These are phyloP conservation scores for Dichetophora obliterata DNA, from an alignment of 2,888 invertebrate genomes.

Conservation along the genomic window DNA sequence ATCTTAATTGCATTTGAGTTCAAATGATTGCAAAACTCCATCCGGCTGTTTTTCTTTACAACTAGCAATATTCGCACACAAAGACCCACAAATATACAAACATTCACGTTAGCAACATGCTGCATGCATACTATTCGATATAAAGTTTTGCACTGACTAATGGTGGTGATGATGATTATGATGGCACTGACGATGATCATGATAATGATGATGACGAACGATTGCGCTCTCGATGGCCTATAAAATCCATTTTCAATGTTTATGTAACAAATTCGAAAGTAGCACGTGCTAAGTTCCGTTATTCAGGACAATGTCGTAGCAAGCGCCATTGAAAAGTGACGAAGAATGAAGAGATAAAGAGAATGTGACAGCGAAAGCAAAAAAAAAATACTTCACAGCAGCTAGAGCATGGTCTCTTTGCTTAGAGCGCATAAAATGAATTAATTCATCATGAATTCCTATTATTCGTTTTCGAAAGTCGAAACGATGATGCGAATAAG, in stretches of 20 bases:
- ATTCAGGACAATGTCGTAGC: conserved; percentile 42
- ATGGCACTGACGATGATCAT: too few species aligned
- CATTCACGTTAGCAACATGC: not conserved
- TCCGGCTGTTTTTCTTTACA: too few species aligned
- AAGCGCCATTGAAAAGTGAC: not conserved
- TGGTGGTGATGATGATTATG: not conserved
- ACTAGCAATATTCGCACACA: not conserved
- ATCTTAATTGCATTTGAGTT: too few species aligned
- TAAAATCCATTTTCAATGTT: conserved; percentile 34
- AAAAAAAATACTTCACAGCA: not conserved
- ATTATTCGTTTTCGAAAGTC: not conserved
- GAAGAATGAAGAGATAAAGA: not conserved
- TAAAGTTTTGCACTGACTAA: too few species aligned
- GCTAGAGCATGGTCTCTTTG: not conserved
- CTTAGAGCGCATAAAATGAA: not conserved
- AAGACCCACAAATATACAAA: not conserved
- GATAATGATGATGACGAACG: not conserved
- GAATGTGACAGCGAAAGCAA: not conserved
- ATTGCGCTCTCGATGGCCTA: conserved; percentile 12
- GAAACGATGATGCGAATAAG: not conserved
- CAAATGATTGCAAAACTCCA: too few species aligned
- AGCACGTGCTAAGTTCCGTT: conserved; percentile 38
- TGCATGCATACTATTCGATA: not conserved
- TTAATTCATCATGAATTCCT: not conserved
- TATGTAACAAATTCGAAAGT: conserved; percentile 43